Evolutionary conservation across 2,113 vertebrate species (phyloP).

Genomic region (Chaenocephalus aceratus): DNA sequence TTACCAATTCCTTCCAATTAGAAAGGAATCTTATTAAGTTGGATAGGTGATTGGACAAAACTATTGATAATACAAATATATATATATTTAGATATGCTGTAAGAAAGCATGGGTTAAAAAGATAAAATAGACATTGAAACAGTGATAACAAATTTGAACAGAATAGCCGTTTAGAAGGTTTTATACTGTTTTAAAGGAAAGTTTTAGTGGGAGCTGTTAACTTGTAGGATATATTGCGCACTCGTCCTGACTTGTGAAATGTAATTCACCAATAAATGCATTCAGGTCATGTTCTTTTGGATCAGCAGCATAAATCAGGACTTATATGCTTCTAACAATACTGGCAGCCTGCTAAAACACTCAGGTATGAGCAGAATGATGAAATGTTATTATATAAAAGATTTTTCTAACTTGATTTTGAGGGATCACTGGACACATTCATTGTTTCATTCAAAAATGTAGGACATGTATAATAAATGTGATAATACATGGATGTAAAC

Average conservation of each 20-base stretch:
- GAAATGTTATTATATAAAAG: conserved; percentile 39
- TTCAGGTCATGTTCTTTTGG: conserved; percentile 56
- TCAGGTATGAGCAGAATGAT: conserved; percentile 46
- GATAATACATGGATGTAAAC: conserved; percentile 7
- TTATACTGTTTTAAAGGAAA: not conserved
- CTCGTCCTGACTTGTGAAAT: conserved; percentile 27
- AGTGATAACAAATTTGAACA: not conserved
- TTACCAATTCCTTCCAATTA: too few species aligned
- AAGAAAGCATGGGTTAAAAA: not conserved
- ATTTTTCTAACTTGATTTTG: conserved; percentile 20
- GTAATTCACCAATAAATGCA: conserved; percentile 48
- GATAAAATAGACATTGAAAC: not conserved
- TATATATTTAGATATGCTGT: too few species aligned
- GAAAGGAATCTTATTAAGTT: not conserved
- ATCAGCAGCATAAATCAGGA: conserved; percentile 62
- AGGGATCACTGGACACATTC: not conserved
- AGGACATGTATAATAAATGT: not conserved
- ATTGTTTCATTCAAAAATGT: not conserved
- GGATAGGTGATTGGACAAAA: not conserved
- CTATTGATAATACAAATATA: too few species aligned
- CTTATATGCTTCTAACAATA: conserved; percentile 43
- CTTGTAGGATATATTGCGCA: not conserved
- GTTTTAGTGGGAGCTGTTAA: not conserved
- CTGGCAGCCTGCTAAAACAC: conserved; percentile 43
- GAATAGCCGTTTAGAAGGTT: not conserved